Evolutionary conservation across 1,140 invertebrate species (phyloP), one percentile per base, ranked within the genome.

Genomic region (Geopemphigus sp.): DNA sequence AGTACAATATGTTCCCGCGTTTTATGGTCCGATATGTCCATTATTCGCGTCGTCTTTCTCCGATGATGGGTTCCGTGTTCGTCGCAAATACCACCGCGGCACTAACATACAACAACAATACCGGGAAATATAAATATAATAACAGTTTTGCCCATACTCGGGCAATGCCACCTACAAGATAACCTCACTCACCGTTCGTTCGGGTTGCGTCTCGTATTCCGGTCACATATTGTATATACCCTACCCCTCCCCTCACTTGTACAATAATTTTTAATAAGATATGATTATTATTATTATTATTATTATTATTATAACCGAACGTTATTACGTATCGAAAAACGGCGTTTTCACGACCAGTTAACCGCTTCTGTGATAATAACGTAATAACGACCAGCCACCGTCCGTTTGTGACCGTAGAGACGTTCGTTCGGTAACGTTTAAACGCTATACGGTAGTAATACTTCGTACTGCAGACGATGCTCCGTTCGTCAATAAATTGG

Each of bases 111-210:
- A 76, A 76, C 47, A 76, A 76, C 39, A 59, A 39, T 76, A 76
- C 73, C 57, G 56, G 56, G 73, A 76, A 76, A 76, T 57, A 76
- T 61, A 76, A 76, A 39, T 39, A 39, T 76, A 73, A 73, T 73
- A 73, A 76, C 54, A 56, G 73, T 76, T 76, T 39, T 76, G 73
- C 32, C 73, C 54, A 76, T 76, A 76, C 56, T 76, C 32, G 73
- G 56, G 32, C 73, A 76, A 59, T 76, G 73, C 56, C 73, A 76
- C 73, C 73, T 76, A 76, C 73, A 76, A 59, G 73, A 76, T 76
- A 76, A 76, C 3, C 32, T 3, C 32, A 39, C 54, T 19, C 19
- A 22, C 53, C 17, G 47, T 26, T 39, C 32, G 47, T 73, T 29
- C 15, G 70, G 50, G 26, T 39, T 39, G 32, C 24, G 59, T 76